Conservation (phyloP, 2,797 vertebrate genomes). For the Chloroceryle amazona region DNA sequence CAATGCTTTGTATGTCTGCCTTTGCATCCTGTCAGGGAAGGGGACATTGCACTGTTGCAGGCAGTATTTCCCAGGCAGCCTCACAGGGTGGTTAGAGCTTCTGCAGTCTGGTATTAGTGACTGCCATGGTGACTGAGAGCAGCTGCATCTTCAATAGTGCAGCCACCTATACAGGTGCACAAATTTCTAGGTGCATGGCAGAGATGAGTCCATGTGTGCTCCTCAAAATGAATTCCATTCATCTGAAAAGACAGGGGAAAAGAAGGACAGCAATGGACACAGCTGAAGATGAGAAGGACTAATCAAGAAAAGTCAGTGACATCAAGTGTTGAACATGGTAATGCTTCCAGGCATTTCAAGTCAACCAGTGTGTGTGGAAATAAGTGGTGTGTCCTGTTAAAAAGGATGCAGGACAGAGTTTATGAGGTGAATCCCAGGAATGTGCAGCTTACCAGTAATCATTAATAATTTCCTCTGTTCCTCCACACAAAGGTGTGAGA, state of each 20-base stretch:
- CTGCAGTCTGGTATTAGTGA: background rate
- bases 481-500: background rate
- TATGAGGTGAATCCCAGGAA: background rate
- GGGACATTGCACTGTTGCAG: background rate
- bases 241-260: background rate
- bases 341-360: background rate
- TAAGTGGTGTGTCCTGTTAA: fast-evolving
- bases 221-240: background rate
- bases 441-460: background rate
- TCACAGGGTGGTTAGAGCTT: background rate
- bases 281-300: background rate
- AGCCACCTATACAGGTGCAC: background rate
- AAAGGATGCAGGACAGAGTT: background rate
- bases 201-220: background rate
- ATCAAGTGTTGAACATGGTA: background rate
- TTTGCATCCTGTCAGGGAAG: background rate
- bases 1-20: background rate
- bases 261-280: background rate
- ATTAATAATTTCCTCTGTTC: background rate
- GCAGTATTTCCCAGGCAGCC: background rate
- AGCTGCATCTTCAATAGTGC: background rate
- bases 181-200: background rate
- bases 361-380: background rate
- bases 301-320: background rate
- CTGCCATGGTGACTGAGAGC: background rate